A percentile compares a stretch with the other conserved stretches of the same genome.
phyloP scores from a whole-genome alignment of 2,888 invertebrate genomes.

The Epistrophe eligans region DNA sequence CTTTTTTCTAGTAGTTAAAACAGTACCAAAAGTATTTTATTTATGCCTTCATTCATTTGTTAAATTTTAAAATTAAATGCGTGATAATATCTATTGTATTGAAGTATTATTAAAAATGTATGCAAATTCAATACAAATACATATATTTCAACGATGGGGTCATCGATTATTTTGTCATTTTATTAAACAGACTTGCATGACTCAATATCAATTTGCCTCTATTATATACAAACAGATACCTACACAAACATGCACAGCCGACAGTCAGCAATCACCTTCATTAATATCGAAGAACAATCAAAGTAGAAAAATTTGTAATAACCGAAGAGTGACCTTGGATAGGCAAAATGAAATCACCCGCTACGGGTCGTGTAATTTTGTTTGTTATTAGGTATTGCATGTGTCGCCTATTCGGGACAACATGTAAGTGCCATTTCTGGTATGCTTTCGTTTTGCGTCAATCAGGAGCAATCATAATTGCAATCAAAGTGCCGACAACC shows the following conservation, averaged over 20 bases:
- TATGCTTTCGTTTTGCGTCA: slow-evolving; percentile 32
- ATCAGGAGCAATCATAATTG: slow-evolving; percentile 32
- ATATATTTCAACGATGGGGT: slow-evolving; percentile 20
- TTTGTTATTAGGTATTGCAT: slow-evolving; percentile 34
- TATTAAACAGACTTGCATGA: slow-evolving; percentile 54
- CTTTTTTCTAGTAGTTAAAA: no score
- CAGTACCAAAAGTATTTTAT: no score
- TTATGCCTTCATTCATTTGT: neutral
- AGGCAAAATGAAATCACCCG: slow-evolving; percentile 52
- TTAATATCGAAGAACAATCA: slow-evolving; percentile 43
- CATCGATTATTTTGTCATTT: slow-evolving; percentile 47
- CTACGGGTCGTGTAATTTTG: slow-evolving; percentile 12
- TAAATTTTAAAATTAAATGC: slow-evolving; percentile 3
- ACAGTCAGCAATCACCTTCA: slow-evolving; percentile 11
- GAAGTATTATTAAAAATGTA: slow-evolving; percentile 29
- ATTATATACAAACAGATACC: neutral
- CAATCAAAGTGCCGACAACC: slow-evolving; percentile 33
- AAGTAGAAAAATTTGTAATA: slow-evolving; percentile 33
- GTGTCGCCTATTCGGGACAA: slow-evolving; percentile 1
- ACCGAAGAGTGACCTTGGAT: slow-evolving; percentile 48
- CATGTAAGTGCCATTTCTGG: slow-evolving; percentile 15
- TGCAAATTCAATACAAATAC: slow-evolving; percentile 31
- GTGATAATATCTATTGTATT: neutral
- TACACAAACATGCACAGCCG: neutral
- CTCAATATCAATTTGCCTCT: slow-evolving; percentile 38